Evolutionary conservation across 2,113 vertebrate genomes (phyloP).

Genomic region (Microtus richardsoni): DNA sequence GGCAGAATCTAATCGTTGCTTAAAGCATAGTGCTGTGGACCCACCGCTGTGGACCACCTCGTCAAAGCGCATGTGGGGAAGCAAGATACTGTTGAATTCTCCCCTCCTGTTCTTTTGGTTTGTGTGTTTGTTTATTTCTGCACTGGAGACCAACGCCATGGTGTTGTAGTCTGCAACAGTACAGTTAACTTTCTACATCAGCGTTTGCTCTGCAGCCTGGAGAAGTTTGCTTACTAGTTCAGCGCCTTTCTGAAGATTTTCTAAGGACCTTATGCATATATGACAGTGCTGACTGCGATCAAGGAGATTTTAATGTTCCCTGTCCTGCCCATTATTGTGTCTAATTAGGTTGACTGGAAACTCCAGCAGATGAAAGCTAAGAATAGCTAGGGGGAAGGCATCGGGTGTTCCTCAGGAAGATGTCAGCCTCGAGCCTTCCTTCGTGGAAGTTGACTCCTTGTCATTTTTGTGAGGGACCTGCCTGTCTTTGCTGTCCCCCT

Average conservation of each 20-base stretch:
- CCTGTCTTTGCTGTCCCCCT: neutral
- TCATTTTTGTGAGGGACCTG: neutral
- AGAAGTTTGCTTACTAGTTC: neutral
- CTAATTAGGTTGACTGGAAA: neutral
- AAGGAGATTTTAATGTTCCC: neutral
- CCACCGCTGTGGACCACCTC: neutral
- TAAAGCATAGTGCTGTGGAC: neutral
- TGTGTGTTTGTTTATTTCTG: neutral
- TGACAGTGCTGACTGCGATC: neutral
- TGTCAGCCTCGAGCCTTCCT: neutral
- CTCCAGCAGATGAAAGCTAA: neutral
- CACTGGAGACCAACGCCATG: neutral
- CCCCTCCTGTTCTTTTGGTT: neutral
- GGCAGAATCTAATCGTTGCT: neutral
- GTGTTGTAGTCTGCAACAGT: neutral
- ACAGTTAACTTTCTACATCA: neutral
- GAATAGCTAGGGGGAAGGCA: neutral
- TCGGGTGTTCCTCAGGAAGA: neutral
- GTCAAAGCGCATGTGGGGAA: neutral
- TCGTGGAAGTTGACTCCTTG: no score
- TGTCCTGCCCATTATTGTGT: neutral
- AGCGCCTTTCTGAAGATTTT: slow-evolving; percentile 25
- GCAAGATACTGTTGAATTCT: neutral
- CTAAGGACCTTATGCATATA: neutral
- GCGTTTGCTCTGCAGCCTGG: neutral